A percentile compares a stretch with the other conserved stretches of the same genome.
Conservation (phyloP, 1,140 invertebrate genomes). For the Drosophila parabipectinata region DNA sequence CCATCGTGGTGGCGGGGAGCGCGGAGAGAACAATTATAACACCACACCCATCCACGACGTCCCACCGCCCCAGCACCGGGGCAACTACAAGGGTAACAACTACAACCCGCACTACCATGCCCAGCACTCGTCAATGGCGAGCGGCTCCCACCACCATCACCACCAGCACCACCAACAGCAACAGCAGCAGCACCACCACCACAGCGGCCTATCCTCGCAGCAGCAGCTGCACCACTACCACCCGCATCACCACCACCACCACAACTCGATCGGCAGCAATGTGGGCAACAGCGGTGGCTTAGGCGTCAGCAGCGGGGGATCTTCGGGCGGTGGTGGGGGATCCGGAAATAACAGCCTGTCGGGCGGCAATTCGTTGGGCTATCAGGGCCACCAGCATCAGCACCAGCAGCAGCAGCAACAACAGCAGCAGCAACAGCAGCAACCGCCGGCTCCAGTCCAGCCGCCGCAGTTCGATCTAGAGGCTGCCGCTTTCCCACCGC, state of each 20-base stretch:
- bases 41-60: conserved; percentile 45
- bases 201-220: conserved; percentile 38
- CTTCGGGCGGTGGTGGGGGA: conserved; percentile 12
- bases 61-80: conserved; percentile 68
- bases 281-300: conserved; percentile 67
- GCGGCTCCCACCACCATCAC: conserved; percentile 63
- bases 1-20: conserved; percentile 58
- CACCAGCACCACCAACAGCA: conserved; percentile 40
- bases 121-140: conserved; percentile 63
- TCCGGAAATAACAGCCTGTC: conserved; percentile 41
- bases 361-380: conserved; percentile 50
- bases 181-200: conserved; percentile 60
- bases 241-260: conserved; percentile 63
- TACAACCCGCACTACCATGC: conserved; percentile 81
- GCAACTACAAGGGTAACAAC: conserved; percentile 81
- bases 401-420: conserved; percentile 74
- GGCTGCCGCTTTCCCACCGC: conserved; percentile 91
- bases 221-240: conserved; percentile 67
- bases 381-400: conserved; percentile 59
- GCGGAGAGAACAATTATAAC: conserved; percentile 53
- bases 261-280: conserved; percentile 74
- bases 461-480: conserved; percentile 91
- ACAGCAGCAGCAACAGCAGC: conserved; percentile 74
- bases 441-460: conserved; percentile 66
- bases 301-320: conserved; percentile 36